Evolutionary conservation across 2,888 invertebrate species (phyloP), one percentile per base, ranked within the genome.

Genomic region (Amphimallon solstitiale): DNA sequence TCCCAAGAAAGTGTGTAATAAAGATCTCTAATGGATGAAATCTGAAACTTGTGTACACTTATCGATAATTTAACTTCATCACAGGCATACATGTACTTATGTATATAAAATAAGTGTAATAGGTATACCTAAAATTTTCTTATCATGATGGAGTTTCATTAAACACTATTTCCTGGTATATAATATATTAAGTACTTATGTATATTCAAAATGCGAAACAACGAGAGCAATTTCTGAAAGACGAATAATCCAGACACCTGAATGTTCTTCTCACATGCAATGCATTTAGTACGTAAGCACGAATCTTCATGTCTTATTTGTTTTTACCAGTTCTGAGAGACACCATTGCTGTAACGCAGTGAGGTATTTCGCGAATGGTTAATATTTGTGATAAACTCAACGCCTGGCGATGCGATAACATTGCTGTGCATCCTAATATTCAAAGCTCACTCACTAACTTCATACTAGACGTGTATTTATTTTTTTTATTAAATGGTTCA

Each of bases 401-500:
- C 38, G 68, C 56, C 54, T 61, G 66, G 43, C 43, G 56, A 29
- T 59, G 70, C 67, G 71, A 71, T 69, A 71, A 70, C 71, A 63
- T 19, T n/a, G 38, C 51, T 56, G 71, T 71, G 70, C 72, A 74
- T 73, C 73, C 73, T 72, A 74, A 73, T 74, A 72, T 71, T 67
- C 69, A 63, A 19, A 6, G 15, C 15, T 14, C 14, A 67, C 68
- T 65, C 69, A 72, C 73, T 76, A 80, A 80, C 79, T 79, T 79
- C 74, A 77, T 77, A 78, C 78, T 76, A 78, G 78, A 80, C 51
- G 35, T 80, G 76, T 78, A 79, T 81, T n/a, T n/a, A n/a, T n/a
- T n/a, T n/a, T n/a, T n/a, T n/a, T n/a, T n/a, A 80, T 79, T 81
- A 81, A 81, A 81, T 81, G 80, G 80, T 78, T 81, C 78, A 80